phyloP scores from a whole-genome alignment of 2,888 invertebrate genomes.

The Eledona agricola region DNA sequence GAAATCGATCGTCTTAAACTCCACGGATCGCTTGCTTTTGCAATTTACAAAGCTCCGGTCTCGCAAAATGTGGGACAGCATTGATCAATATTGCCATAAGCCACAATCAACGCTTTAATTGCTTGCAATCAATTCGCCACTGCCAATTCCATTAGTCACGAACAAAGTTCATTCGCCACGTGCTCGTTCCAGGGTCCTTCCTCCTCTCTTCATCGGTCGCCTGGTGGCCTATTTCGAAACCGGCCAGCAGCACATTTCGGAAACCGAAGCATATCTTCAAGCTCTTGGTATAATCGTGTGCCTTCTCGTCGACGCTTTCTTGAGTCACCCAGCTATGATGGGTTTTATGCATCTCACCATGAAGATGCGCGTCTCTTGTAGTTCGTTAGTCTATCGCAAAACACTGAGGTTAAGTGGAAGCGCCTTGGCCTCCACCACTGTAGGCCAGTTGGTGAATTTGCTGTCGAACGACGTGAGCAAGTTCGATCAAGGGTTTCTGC shows the following conservation, averaged over 20 bases:
- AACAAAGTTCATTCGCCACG: slow-evolving; percentile 1
- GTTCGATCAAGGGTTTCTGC: slow-evolving; percentile 89
- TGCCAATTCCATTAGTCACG: too few relatives aligned
- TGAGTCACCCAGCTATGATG: slow-evolving; percentile 86
- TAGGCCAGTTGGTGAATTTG: slow-evolving; percentile 62
- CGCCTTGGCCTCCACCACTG: slow-evolving; percentile 70
- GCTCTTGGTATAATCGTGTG: slow-evolving; percentile 72
- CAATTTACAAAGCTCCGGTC: slow-evolving; percentile 1
- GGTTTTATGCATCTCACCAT: slow-evolving; percentile 84
- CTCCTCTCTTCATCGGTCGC: slow-evolving; percentile 68
- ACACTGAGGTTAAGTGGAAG: slow-evolving; percentile 60
- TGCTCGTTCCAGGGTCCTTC: slow-evolving; percentile 50
- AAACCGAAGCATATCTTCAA: slow-evolving; percentile 76
- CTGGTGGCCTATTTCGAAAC: slow-evolving; percentile 71
- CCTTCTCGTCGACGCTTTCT: slow-evolving; percentile 51
- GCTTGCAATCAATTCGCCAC: too few relatives aligned
- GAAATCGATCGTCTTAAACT: not conserved
- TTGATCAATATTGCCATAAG: too few relatives aligned
- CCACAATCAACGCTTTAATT: too few relatives aligned
- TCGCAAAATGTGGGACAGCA: too few relatives aligned
- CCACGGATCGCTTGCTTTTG: too few relatives aligned
- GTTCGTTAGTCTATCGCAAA: slow-evolving; percentile 85
- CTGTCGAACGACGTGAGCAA: slow-evolving; percentile 75
- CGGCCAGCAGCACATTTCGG: slow-evolving; percentile 48
- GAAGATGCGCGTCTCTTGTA: slow-evolving; percentile 84